Base-by-base conservation (phyloP, 2,888 invertebrate genomes). In the Apotomis capreana region DNA sequence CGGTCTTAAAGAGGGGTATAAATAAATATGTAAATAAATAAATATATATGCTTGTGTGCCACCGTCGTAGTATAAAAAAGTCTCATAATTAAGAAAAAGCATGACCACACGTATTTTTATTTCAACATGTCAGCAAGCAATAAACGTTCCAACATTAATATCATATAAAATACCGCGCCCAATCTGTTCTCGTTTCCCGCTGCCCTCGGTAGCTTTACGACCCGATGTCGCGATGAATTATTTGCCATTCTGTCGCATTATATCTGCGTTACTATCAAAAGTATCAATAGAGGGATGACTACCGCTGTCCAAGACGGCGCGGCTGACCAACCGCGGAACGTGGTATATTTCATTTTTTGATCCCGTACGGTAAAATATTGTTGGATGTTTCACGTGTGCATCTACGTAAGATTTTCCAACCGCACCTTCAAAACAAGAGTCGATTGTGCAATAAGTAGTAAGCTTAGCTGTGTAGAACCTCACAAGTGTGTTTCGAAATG, bases 261-360 rank as follows among this genome's bases (percentile, higher is more conserved):
- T 65, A 65, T 65, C 65, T 57, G 46, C 46, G 55, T 65, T 65
- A 65, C 46, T 57, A 65, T 65, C 57, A 57, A 57, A 65, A 65
- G 65, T 65, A 65, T 65, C 65, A 65, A 65, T 65, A 65, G 46
- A 54, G 12, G 26, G 46, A 26, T 26, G 15, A 26, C 65, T 55
- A 15, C 40, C 52, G 63, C 13, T 44, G 49, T 40, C 36, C 36
- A n/a, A 57, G 65, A 36, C 36, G 44, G 15, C 5, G 13, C 26
- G 46, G 36, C 55, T 65, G 65, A 10, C 44, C 4, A 8, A 44
- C 5, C 40, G 1, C n/a, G 44, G 55, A 8, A 65, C 46, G 44
- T 64, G 46, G 65, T 65, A 57, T 49, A 61, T 46, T 10, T 5
- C n/a, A 12, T 62, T 51, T 49, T 49, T 26, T 1, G 15, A 15